A percentile compares a stretch with the other conserved stretches of the same genome.
phyloP scores from a whole-genome alignment of 2,797 vertebrate species.

The Thunnus albacares region DNA sequence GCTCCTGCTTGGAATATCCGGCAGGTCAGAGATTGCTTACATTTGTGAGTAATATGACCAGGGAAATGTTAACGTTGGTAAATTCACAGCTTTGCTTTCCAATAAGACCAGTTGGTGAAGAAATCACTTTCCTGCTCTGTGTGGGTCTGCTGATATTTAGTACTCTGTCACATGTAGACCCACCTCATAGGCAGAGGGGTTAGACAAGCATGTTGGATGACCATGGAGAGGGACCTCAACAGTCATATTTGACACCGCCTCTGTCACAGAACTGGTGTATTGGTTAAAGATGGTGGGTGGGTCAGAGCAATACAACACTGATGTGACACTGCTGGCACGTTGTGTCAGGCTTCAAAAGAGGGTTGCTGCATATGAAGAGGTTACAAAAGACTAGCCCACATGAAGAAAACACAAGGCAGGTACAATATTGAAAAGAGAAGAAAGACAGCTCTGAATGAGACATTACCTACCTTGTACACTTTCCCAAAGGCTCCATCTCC shows the following conservation, averaged over 20 bases:
- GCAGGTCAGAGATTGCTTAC: neutral
- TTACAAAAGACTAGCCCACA: neutral
- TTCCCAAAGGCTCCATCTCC: conserved; percentile 98
- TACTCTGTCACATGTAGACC: neutral
- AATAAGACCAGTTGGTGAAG: neutral
- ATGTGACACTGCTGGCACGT: conserved; percentile 24
- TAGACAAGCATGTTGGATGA: neutral
- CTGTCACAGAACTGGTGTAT: conserved; percentile 7
- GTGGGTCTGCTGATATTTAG: neutral
- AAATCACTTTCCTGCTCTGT: neutral
- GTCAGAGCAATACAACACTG: conserved; percentile 23
- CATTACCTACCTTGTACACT: conserved; percentile 93
- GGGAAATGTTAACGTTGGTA: too few relatives aligned
- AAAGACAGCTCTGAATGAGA: neutral
- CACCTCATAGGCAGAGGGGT: neutral
- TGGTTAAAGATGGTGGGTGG: conserved; percentile 40
- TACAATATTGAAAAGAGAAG: neutral
- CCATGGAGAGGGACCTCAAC: neutral
- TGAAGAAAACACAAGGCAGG: neutral
- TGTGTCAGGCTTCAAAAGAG: neutral
- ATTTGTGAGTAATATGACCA: neutral
- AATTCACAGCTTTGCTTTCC: neutral
- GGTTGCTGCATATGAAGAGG: neutral
- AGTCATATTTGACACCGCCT: conserved; percentile 1
- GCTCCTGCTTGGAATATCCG: neutral